phyloP scores from a whole-genome alignment of 1,140 invertebrate genomes.

The Drosophila grimshawi region DNA sequence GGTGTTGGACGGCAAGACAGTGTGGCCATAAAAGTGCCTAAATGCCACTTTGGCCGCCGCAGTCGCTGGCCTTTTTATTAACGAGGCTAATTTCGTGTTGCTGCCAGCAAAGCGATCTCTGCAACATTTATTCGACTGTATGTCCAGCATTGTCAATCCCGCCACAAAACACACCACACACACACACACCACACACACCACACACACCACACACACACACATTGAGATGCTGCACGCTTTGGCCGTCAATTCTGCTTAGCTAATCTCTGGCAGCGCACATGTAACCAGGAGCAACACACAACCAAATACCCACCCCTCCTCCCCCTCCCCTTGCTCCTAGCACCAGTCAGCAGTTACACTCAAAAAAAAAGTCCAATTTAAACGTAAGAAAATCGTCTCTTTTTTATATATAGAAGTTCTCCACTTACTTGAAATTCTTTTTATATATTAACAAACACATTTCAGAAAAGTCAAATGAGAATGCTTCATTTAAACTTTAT shows the following conservation, averaged over 20 bases:
- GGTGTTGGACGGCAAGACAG: constrained; percentile 43
- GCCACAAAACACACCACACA: background rate
- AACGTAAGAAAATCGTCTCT: no score
- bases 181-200: background rate
- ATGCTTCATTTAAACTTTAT: no score
- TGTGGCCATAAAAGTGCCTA: constrained; percentile 58
- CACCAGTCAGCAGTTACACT: background rate
- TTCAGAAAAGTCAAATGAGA: no score
- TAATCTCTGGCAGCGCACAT: constrained; percentile 71
- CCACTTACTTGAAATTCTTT: no score
- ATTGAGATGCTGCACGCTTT: constrained; percentile 11
- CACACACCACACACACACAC: background rate
- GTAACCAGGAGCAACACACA: constrained; percentile 49
- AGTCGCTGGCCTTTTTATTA: constrained; percentile 73
- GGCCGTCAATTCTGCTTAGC: constrained; percentile 77
- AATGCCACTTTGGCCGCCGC: constrained; percentile 70
- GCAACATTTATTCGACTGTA: constrained; percentile 12
- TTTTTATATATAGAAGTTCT: no score
- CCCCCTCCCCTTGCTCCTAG: background rate
- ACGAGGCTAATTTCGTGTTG: constrained; percentile 69
- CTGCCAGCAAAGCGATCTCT: constrained; percentile 12
- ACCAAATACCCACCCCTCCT: background rate
- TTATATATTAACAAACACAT: no score
- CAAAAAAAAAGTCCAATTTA: background rate
- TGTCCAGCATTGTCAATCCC: constrained; percentile 27